phyloP scores from a whole-genome alignment of 2,888 invertebrate species.

The Atethmia centrago region DNA sequence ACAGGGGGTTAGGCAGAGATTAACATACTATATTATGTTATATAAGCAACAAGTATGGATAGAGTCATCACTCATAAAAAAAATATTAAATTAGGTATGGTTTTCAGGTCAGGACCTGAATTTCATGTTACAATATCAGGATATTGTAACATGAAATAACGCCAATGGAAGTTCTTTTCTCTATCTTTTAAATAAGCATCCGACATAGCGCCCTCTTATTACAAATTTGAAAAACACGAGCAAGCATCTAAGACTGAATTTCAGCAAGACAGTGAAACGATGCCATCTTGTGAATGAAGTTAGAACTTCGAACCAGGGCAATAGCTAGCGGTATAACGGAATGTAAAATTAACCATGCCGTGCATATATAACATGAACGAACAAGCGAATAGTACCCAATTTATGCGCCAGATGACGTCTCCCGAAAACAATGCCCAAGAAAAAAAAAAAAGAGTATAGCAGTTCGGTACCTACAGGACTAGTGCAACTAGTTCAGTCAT shows the following conservation, averaged over 20 bases:
- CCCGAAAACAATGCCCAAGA: neutral
- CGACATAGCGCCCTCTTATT: slow-evolving; percentile 24
- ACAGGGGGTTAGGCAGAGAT: too few species aligned
- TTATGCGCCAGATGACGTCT: slow-evolving; percentile 26
- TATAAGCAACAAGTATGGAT: too few species aligned
- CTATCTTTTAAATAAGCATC: neutral
- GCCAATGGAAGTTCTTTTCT: too few species aligned
- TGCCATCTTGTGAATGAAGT: slow-evolving; percentile 38
- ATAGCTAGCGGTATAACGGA: neutral
- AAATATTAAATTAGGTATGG: neutral
- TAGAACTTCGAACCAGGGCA: slow-evolving; percentile 1
- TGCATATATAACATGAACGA: neutral
- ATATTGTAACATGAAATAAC: neutral
- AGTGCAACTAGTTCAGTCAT: neutral
- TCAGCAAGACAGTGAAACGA: neutral
- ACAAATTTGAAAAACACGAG: neutral
- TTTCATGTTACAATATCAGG: too few species aligned
- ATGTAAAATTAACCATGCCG: neutral
- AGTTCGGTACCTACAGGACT: neutral
- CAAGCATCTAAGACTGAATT: neutral
- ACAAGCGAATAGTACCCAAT: slow-evolving; percentile 12
- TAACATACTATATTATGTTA: too few species aligned
- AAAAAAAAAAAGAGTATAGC: neutral
- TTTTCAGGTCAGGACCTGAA: neutral
- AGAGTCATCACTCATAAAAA: neutral